Evolutionary conservation across 2,113 vertebrate genomes (phyloP), one percentile per base, ranked within the genome.

Genomic region (Eptesicus fuscus): DNA sequence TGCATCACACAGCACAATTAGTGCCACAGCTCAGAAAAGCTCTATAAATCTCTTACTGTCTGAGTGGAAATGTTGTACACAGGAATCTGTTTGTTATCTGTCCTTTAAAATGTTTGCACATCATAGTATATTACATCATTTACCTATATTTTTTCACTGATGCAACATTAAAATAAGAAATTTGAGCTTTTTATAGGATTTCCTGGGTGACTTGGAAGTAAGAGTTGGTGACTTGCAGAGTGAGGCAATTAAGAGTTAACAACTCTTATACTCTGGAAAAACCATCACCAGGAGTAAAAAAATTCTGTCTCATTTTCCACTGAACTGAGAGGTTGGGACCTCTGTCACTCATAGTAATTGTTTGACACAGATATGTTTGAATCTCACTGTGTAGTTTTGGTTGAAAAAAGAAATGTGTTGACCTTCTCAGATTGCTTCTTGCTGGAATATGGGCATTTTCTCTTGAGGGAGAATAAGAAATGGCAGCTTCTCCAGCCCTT

Each of bases 391-490:
- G 76, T 91, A 73, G 23, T 83, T 76, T 74, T 74, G 56, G 77
- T 44, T 51, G 40, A 86, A 77, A 84, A 51, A 76, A 83, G 77
- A 83, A 88, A 76, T 73, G 47, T 88, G 67, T 88, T 87, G 79
- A 87, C 71, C 23, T 32, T 95, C 32, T 93, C 37, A 77, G 44
- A 32, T 56, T 80, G 67, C 35, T 86, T 94, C 86, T 94, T 69
- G n/a, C 35, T 91, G 56, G 40, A 93, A 84, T 0, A 40, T 65
- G 47, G n/a, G 44, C 16, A 11, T 94, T 79, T 88, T 83, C 11
- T 77, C 73, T 91, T 28, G 53, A 83, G 8, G 17, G 53, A 78
- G 37, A 94, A 13, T 51, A 53, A 1, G 30, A 56, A 56, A 37
- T 42, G 37, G 35, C 35, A 67, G 9, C 9, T 78, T 87, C 28